These are phyloP conservation scores for Cyrtonyx montezumae DNA, from an alignment of 2,113 vertebrate genomes.

Conservation along the genomic window DNA sequence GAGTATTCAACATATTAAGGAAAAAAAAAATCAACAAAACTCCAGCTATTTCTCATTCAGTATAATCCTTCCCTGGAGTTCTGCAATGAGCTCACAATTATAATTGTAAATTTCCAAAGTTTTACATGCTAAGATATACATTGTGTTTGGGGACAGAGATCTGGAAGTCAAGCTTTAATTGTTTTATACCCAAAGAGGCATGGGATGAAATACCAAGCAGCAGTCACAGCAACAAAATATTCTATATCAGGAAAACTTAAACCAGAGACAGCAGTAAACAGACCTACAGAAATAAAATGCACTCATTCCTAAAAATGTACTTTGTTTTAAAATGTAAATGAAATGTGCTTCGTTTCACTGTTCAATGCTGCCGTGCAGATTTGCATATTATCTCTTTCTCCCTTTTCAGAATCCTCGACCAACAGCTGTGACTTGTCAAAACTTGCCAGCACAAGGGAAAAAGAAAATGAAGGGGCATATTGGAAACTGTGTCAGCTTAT, in stretches of 20 bases:
- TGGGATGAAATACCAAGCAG: not conserved
- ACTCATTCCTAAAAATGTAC: not conserved
- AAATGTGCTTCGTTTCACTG: constrained; percentile 34
- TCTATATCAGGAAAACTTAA: not conserved
- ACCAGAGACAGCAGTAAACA: not conserved
- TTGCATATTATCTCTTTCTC: constrained; percentile 70
- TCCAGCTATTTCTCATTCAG: constrained; percentile 32
- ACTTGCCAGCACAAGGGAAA: constrained; percentile 64
- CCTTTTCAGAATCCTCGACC: constrained; percentile 58
- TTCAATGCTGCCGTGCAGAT: constrained; percentile 35
- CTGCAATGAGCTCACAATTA: constrained; percentile 33
- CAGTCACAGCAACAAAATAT: not conserved
- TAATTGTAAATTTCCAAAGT: constrained; percentile 58
- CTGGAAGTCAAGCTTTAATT: constrained; percentile 32
- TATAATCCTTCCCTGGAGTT: constrained; percentile 22
- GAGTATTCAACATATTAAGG: not conserved
- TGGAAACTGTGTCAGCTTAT: constrained; percentile 65
- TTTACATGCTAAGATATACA: constrained; percentile 1
- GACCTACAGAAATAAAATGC: not conserved
- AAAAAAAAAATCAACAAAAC: not conserved
- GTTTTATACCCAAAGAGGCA: not conserved
- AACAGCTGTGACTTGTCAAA: constrained; percentile 75
- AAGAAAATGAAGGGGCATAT: constrained; percentile 63
- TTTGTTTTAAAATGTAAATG: constrained; percentile 64
- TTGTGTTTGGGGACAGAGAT: not conserved